Percentiles rank a stretch among this genome's conserved stretches.
These are phyloP conservation scores for Carlito syrichta DNA, from an alignment of 2,113 vertebrate species.

Conservation along the genomic window DNA sequence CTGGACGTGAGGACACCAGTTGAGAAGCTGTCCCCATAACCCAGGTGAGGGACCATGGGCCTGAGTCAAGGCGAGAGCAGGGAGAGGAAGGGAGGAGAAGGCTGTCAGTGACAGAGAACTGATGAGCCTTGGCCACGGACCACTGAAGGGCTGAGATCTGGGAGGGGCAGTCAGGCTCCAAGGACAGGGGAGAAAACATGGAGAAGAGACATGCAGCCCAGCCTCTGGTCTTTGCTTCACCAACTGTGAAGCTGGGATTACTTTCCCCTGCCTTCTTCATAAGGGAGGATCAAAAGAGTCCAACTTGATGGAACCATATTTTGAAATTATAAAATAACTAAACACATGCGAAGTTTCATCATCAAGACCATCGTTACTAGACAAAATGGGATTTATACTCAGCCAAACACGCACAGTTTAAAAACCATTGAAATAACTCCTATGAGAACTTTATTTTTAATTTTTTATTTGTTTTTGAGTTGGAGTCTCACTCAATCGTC, in stretches of 20 bases:
- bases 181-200: background rate
- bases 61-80: background rate
- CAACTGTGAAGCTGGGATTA: background rate
- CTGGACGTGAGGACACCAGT: background rate
- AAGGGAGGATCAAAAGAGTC: background rate
- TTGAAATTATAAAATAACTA: background rate
- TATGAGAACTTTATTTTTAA: background rate
- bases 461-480: too few species aligned
- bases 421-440: background rate
- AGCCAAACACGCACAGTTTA: background rate
- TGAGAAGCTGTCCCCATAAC: too few species aligned
- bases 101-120: background rate
- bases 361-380: background rate
- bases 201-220: too few species aligned
- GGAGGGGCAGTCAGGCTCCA: background rate
- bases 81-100: too few species aligned
- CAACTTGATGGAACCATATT: background rate
- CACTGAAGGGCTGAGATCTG: background rate
- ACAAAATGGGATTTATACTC: background rate
- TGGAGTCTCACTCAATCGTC: too few species aligned
- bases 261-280: background rate
- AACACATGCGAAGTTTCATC: background rate
- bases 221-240: background rate
- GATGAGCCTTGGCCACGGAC: fast-evolving
- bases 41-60: background rate